Evolutionary conservation across 2,797 vertebrate species (phyloP).

Genomic region (Harpagifer antarcticus): DNA sequence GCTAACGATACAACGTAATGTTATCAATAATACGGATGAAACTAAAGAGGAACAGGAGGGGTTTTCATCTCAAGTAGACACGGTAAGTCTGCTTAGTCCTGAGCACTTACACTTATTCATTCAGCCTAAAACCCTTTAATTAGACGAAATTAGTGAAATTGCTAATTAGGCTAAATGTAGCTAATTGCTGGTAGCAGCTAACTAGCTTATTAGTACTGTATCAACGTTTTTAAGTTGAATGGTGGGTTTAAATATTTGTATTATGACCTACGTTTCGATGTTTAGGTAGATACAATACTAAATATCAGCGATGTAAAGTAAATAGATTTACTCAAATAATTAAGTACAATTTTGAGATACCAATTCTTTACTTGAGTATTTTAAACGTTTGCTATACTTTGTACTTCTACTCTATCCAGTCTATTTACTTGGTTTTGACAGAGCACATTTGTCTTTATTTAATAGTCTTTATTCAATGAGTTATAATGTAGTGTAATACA

Average conservation of each 20-base stretch:
- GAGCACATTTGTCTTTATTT: too few species aligned
- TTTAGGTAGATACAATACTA: not conserved
- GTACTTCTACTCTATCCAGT: too few species aligned
- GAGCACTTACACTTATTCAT: not conserved
- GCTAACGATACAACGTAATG: constrained; percentile 69
- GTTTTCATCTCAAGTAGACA: not conserved
- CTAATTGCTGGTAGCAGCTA: too few species aligned
- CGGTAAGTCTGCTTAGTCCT: constrained; percentile 14
- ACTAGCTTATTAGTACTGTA: not conserved
- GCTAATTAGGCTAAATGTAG: not conserved
- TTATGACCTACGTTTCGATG: not conserved
- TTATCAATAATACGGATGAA: constrained; percentile 61
- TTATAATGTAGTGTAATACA: too few species aligned
- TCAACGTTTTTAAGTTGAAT: too few species aligned
- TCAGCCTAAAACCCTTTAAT: not conserved
- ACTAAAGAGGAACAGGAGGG: constrained; percentile 56
- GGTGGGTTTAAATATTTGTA: not conserved
- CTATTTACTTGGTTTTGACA: too few species aligned
- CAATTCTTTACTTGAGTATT: too few species aligned
- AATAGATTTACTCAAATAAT: too few species aligned
- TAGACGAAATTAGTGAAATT: not conserved
- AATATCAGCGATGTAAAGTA: too few species aligned
- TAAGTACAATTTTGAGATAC: too few species aligned
- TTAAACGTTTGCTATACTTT: too few species aligned
- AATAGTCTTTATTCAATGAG: too few species aligned